phyloP scores from a whole-genome alignment of 2,797 vertebrate genomes.

The Taeniopygia guttata region DNA sequence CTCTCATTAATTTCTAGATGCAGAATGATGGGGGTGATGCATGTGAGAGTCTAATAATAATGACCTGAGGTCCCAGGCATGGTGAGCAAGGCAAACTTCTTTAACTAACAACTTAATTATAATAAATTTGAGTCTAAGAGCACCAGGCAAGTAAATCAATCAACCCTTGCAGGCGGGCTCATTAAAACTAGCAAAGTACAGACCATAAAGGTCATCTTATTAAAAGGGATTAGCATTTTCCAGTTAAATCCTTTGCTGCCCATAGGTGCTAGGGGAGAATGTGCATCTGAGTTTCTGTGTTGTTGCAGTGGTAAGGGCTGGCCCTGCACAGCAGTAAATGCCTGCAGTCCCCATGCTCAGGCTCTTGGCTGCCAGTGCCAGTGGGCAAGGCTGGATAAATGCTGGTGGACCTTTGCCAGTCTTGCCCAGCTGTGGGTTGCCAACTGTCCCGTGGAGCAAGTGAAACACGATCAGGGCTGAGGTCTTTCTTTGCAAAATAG shows the following conservation, averaged over 20 bases:
- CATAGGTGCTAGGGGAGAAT: constrained; percentile 7
- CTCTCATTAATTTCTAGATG: constrained; percentile 64
- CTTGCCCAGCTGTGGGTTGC: background rate
- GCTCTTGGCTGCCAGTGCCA: background rate
- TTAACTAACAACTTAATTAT: constrained; percentile 60
- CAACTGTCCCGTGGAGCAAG: background rate
- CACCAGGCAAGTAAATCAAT: constrained; percentile 63
- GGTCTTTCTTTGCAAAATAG: background rate
- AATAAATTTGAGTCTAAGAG: constrained; percentile 48
- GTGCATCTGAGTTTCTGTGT: background rate
- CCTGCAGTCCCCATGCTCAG: background rate
- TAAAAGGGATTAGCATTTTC: constrained; percentile 57
- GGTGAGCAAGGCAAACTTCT: constrained; percentile 20
- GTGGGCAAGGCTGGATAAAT: background rate
- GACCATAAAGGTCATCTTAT: constrained; percentile 55
- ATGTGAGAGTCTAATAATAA: constrained; percentile 25
- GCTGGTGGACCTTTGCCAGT: background rate
- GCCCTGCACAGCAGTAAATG: constrained; percentile 11
- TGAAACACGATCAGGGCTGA: background rate
- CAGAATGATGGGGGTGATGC: constrained; percentile 39
- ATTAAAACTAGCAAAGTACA: constrained; percentile 51
- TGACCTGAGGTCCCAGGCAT: constrained; percentile 49
- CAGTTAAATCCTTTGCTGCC: constrained; percentile 31
- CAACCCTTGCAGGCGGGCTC: constrained; percentile 47
- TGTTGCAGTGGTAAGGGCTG: background rate